phyloP scores from a whole-genome alignment of 2,113 vertebrate genomes.

The Takifugu bimaculatus region DNA sequence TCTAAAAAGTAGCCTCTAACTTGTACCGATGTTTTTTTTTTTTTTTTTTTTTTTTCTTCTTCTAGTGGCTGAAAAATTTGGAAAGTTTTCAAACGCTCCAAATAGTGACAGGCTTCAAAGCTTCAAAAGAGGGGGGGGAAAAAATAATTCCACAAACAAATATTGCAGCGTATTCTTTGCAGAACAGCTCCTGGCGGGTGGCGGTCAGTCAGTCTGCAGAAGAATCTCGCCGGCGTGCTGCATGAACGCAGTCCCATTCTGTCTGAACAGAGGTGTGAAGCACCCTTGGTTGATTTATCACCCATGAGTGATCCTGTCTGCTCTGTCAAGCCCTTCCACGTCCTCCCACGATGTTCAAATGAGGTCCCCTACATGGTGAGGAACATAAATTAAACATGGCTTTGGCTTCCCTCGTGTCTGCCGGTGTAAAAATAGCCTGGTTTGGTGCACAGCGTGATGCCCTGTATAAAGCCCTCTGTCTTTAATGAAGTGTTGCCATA shows the following conservation, averaged over 20 bases:
- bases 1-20: conserved; percentile 22
- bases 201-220: conserved; percentile 13
- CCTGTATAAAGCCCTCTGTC: conserved; percentile 41
- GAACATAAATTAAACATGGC: conserved; percentile 72
- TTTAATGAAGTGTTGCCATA: conserved; percentile 64
- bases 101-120: conserved; percentile 1
- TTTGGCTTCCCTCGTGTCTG: conserved; percentile 54
- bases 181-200: conserved; percentile 5
- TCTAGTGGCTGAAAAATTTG: conserved; percentile 16
- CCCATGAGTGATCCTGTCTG: conserved; percentile 24
- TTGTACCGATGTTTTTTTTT: conserved; percentile 1
- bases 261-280: neutral
- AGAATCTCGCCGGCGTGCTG: neutral
- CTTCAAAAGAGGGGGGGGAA: neutral
- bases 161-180: neutral
- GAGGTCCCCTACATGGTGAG: conserved; percentile 49
- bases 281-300: conserved; percentile 20
- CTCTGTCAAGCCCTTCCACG: conserved; percentile 25
- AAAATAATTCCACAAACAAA: conserved; percentile 4
- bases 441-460: conserved; percentile 46
- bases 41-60: neutral
- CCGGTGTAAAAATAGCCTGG: conserved; percentile 62
- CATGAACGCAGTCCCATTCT: neutral
- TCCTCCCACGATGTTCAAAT: conserved; percentile 29
- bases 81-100: conserved; percentile 1